Percentiles rank a stretch among this genome's conserved stretches.
Evolutionary conservation across 1,140 invertebrate genomes (phyloP).

Genomic region (Rhyacophila brunnea): DNA sequence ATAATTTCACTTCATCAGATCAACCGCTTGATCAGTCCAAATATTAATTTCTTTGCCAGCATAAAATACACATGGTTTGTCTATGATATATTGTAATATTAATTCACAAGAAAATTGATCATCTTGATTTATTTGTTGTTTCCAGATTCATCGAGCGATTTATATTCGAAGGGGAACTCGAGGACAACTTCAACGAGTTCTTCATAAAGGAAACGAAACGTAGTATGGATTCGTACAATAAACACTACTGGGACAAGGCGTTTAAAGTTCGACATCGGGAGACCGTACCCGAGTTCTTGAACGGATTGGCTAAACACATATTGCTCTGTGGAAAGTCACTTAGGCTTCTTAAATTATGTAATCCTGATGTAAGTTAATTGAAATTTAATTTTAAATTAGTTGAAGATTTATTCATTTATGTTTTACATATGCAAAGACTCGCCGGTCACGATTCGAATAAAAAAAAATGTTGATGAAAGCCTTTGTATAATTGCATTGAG

Average conservation of each 20-base stretch:
- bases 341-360: conserved; percentile 58
- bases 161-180: conserved; percentile 62
- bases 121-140: conserved; percentile 22
- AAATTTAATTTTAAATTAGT: neutral
- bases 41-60: too few species aligned
- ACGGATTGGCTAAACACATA: conserved; percentile 55
- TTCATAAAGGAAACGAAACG: conserved; percentile 58
- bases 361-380: conserved; percentile 53
- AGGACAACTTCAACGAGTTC: conserved; percentile 60
- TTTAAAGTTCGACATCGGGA: conserved; percentile 53
- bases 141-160: conserved; percentile 61
- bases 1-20: too few species aligned
- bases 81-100: too few species aligned
- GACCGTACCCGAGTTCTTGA: conserved; percentile 58
- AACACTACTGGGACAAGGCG: conserved; percentile 62
- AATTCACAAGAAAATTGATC: too few species aligned
- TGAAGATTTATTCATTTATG: neutral
- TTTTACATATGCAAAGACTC: conserved; percentile 6
- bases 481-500: too few species aligned
- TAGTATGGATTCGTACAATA: conserved; percentile 54
- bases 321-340: conserved; percentile 62
- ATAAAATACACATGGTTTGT: too few species aligned
- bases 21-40: too few species aligned
- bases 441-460: too few species aligned
- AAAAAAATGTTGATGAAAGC: too few species aligned